Percentiles rank a stretch among this genome's conserved stretches.
These are phyloP conservation scores for Corvus cornix DNA, from an alignment of 2,113 vertebrate genomes.

Conservation along the genomic window DNA sequence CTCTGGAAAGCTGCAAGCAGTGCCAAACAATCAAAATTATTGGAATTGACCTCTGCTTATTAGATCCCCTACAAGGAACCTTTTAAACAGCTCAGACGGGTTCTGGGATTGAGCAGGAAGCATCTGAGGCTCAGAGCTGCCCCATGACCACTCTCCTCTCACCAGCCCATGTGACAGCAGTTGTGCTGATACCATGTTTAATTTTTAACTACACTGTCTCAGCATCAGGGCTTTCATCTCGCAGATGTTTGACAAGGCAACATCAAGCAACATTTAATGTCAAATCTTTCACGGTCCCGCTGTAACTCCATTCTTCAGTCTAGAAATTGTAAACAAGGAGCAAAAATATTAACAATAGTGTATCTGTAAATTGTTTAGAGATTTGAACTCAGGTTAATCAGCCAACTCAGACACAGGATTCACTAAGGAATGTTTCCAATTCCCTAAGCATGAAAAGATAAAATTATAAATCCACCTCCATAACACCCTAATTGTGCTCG, in stretches of 20 bases:
- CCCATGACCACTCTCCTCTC: background rate
- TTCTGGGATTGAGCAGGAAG: background rate
- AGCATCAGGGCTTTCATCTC: background rate
- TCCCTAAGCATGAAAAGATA: background rate
- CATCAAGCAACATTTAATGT: background rate
- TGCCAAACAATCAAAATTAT: background rate
- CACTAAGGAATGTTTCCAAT: background rate
- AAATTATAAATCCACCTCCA: background rate
- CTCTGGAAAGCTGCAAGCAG: background rate
- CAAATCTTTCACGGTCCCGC: background rate
- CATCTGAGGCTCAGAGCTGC: background rate
- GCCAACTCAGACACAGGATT: background rate
- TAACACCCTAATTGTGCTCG: background rate
- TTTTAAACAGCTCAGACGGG: accelerated
- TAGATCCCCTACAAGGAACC: background rate
- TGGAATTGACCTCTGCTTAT: too few species aligned
- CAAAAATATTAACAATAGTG: background rate
- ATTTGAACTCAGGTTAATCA: background rate
- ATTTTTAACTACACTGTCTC: background rate
- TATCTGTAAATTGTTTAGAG: background rate
- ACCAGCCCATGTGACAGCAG: background rate
- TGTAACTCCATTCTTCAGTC: background rate
- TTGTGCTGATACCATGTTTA: accelerated
- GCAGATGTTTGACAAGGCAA: background rate
- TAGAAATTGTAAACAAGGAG: background rate